phyloP scores from a whole-genome alignment of 2,888 invertebrate species.

The Ophonus ardosiacus region DNA sequence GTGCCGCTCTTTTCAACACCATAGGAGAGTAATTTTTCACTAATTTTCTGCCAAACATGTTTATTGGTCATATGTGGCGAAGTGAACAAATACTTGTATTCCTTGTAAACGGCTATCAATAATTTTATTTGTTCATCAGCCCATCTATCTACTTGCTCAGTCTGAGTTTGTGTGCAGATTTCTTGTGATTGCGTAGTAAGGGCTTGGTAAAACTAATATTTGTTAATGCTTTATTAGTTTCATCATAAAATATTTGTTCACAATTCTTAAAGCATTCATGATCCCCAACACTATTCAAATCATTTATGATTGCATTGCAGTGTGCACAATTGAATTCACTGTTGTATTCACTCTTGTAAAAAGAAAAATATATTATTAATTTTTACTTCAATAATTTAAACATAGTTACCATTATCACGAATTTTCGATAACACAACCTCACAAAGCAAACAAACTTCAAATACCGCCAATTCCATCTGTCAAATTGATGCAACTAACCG shows the following conservation, averaged over 20 bases:
- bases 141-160: not conserved
- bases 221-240: not conserved
- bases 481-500: not conserved
- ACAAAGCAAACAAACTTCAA: not conserved
- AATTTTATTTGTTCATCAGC: constrained; percentile 1
- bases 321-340: not conserved
- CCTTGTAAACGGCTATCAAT: not conserved
- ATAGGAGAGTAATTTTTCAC: not conserved
- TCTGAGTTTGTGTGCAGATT: not conserved
- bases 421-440: not conserved
- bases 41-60: not conserved
- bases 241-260: not conserved
- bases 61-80: not conserved
- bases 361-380: not conserved
- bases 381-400: not conserved
- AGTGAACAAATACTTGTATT: not conserved
- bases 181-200: not conserved
- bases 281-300: not conserved
- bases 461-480: not conserved
- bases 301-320: not conserved
- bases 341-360: not conserved
- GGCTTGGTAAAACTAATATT: not conserved
- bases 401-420: not conserved
- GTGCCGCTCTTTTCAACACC: not conserved
- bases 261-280: constrained; percentile 2